Evolutionary conservation across 2,888 invertebrate species (phyloP).

Genomic region (Cryptocheilus praepositus): DNA sequence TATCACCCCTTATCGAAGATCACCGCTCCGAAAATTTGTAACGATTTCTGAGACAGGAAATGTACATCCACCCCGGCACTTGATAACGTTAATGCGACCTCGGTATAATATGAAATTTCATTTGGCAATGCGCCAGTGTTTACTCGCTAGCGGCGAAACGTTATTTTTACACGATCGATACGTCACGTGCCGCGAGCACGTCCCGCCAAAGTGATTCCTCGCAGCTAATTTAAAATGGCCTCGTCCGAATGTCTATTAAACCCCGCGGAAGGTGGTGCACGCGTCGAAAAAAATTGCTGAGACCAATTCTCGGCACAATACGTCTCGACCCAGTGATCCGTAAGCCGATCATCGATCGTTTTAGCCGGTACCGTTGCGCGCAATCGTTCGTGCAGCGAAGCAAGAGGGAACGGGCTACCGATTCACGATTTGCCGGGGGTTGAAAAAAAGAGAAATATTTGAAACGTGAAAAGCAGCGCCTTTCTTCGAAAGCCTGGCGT

Average conservation of each 20-base stretch:
- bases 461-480: conserved; percentile 4
- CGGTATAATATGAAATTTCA: conserved; percentile 25
- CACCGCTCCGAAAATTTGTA: conserved; percentile 2
- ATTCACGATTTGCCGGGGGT: not conserved
- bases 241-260: too few species aligned
- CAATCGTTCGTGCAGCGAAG: not conserved
- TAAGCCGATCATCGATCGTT: conserved; percentile 15
- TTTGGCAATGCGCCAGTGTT: conserved; percentile 18
- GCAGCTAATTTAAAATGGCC: too few species aligned
- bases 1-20: conserved; percentile 11
- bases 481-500: conserved; percentile 8
- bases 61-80: conserved; percentile 3
- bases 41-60: conserved; percentile 20
- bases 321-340: conserved; percentile 8
- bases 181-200: too few species aligned
- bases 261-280: too few species aligned
- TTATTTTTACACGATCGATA: too few species aligned
- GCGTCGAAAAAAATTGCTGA: too few species aligned
- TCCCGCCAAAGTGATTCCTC: too few species aligned
- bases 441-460: not conserved
- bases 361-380: not conserved
- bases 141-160: not conserved
- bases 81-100: conserved; percentile 17
- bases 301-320: too few species aligned
- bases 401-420: not conserved